These are phyloP conservation scores for Acanthococcus lagerstroemiae DNA, from an alignment of 2,888 invertebrate species.

Conservation along the genomic window DNA sequence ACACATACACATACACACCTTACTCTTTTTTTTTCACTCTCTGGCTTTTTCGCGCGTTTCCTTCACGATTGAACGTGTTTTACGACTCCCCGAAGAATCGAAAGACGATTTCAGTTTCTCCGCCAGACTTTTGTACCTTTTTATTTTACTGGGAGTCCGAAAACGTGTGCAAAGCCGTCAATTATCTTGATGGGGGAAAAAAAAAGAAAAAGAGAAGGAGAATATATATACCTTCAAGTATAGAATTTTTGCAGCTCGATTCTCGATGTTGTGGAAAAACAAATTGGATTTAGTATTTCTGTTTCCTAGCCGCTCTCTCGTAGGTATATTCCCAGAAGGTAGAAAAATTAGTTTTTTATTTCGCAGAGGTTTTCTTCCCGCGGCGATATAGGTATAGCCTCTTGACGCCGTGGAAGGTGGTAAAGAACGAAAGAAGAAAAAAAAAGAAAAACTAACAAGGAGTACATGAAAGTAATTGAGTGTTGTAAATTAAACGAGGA, in stretches of 20 bases:
- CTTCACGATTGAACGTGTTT: constrained; percentile 18
- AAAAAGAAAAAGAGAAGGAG: background rate
- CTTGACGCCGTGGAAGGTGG: background rate
- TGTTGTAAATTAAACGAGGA: background rate
- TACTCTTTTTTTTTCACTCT: background rate
- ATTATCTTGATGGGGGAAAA: constrained; percentile 13
- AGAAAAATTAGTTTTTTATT: constrained; percentile 17
- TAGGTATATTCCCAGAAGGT: constrained; percentile 8
- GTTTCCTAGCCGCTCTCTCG: background rate
- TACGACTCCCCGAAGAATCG: constrained; percentile 18
- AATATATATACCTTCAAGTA: no score
- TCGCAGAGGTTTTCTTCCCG: background rate
- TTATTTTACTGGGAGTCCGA: background rate
- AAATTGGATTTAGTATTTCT: constrained; percentile 12
- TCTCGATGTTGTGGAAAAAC: background rate
- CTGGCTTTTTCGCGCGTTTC: background rate
- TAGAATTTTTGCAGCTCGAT: background rate
- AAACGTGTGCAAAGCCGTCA: constrained; percentile 13
- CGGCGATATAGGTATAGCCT: background rate
- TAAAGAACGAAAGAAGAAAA: background rate
- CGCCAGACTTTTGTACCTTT: constrained; percentile 7
- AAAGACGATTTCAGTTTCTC: constrained; percentile 11
- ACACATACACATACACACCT: background rate
- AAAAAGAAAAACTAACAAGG: background rate
- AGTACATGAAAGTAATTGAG: constrained; percentile 15